These are phyloP conservation scores for Operophtera brumata DNA, from an alignment of 2,888 invertebrate species.

Conservation along the genomic window DNA sequence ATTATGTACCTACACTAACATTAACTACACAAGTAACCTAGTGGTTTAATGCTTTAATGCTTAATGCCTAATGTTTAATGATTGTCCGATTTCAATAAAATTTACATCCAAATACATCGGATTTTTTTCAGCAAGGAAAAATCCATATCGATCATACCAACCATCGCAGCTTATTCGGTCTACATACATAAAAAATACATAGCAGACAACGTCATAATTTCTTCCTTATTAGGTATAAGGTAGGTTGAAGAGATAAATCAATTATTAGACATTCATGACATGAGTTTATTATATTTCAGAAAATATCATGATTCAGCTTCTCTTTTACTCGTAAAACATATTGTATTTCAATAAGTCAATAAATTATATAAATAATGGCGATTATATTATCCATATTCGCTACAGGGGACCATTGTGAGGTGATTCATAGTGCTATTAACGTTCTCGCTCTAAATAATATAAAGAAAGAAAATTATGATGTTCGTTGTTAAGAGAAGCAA, in stretches of 20 bases:
- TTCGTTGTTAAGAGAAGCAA: constrained; percentile 52
- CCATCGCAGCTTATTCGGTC: too few relatives aligned
- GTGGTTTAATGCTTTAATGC: too few relatives aligned
- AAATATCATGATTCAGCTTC: constrained; percentile 9
- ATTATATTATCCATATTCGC: constrained; percentile 62
- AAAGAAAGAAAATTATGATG: constrained; percentile 67
- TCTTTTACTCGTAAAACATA: constrained; percentile 20
- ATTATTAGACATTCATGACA: background rate
- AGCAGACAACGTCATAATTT: background rate
- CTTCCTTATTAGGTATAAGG: too few relatives aligned
- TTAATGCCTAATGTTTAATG: too few relatives aligned
- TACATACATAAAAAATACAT: background rate
- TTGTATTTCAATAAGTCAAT: constrained; percentile 42
- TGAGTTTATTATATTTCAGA: constrained; percentile 1
- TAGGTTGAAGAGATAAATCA: too few relatives aligned
- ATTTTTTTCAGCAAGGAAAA: too few relatives aligned
- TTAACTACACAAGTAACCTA: too few relatives aligned
- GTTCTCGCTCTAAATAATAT: constrained; percentile 62
- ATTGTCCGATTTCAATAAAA: too few relatives aligned
- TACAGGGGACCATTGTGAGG: constrained; percentile 60
- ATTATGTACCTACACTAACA: too few relatives aligned
- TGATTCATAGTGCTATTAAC: constrained; percentile 67
- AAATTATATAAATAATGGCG: constrained; percentile 62
- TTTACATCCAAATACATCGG: too few relatives aligned
- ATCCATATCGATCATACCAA: too few relatives aligned